A percentile compares a stretch with the other conserved stretches of the same genome.
phyloP scores from a whole-genome alignment of 2,888 invertebrate genomes.

The Dryobota labecula region DNA sequence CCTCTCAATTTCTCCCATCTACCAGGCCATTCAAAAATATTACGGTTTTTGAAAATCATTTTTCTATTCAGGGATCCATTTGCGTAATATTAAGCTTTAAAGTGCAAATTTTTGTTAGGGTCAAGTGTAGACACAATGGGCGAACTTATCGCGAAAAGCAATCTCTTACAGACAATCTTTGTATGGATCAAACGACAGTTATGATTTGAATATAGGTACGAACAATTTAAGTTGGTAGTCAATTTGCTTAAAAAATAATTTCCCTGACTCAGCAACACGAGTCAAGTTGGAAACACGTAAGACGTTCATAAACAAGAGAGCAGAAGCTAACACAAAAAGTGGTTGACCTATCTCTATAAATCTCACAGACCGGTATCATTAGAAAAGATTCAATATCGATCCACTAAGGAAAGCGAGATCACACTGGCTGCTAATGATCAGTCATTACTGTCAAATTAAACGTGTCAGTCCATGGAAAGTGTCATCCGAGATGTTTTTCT shows the following conservation, averaged over 20 bases:
- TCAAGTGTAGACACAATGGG: too few relatives aligned
- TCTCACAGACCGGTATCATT: slow-evolving; percentile 38
- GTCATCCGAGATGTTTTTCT: slow-evolving; percentile 60
- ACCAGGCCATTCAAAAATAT: too few relatives aligned
- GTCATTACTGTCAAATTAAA: slow-evolving; percentile 65
- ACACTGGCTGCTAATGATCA: slow-evolving; percentile 49
- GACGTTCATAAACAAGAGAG: neutral
- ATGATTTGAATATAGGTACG: neutral
- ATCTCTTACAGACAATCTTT: too few relatives aligned
- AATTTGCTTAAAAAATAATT: neutral
- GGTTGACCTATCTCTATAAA: slow-evolving; percentile 34
- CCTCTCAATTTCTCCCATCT: too few relatives aligned
- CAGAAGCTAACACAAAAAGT: slow-evolving; percentile 18
- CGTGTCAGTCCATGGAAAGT: slow-evolving; percentile 69
- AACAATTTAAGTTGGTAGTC: neutral
- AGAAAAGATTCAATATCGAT: slow-evolving; percentile 61
- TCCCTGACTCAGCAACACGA: too few relatives aligned
- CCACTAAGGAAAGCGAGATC: slow-evolving; percentile 54
- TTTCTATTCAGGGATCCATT: too few relatives aligned
- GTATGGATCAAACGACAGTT: too few relatives aligned
- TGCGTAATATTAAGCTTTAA: too few relatives aligned
- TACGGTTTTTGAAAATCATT: too few relatives aligned
- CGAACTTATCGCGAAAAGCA: too few relatives aligned
- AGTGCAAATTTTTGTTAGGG: too few relatives aligned
- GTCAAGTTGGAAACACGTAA: neutral